Percentiles rank a stretch among this genome's conserved stretches.
Evolutionary conservation across 2,113 vertebrate species (phyloP).

Genomic region (Cryptoleucopteryx plumbea): DNA sequence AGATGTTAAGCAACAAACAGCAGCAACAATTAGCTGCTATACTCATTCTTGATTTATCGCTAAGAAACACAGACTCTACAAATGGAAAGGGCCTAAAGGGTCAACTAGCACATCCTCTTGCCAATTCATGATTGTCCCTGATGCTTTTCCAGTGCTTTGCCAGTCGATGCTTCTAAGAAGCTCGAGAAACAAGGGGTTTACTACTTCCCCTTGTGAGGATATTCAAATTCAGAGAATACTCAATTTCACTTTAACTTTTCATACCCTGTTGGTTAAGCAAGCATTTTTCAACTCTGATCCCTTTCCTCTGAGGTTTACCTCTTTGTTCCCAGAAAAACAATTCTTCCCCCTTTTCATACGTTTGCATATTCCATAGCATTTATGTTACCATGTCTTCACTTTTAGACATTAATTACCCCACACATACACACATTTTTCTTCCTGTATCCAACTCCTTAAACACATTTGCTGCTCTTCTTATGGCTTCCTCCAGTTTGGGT

Average conservation of each 20-base stretch:
- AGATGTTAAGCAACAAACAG: conserved; percentile 39
- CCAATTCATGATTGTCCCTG: neutral
- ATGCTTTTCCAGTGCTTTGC: neutral
- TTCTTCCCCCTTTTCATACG: neutral
- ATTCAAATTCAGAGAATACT: neutral
- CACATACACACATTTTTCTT: neutral
- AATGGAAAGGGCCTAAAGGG: conserved; percentile 24
- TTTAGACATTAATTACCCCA: neutral
- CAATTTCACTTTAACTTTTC: neutral
- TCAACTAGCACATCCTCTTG: neutral
- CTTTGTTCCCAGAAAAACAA: neutral
- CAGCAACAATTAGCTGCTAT: conserved; percentile 54
- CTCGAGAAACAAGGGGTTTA: neutral
- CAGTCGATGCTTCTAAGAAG: neutral
- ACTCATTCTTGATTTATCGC: conserved; percentile 10
- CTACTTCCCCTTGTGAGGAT: neutral
- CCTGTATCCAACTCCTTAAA: neutral
- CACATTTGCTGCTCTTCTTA: neutral
- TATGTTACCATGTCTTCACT: neutral
- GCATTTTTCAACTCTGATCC: neutral
- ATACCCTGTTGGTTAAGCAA: neutral
- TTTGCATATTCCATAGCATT: neutral
- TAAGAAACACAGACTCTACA: neutral
- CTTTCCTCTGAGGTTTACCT: neutral
- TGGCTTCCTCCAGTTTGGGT: neutral